Conservation (phyloP, 2,797 vertebrate species). For the Crotalus adamanteus region DNA sequence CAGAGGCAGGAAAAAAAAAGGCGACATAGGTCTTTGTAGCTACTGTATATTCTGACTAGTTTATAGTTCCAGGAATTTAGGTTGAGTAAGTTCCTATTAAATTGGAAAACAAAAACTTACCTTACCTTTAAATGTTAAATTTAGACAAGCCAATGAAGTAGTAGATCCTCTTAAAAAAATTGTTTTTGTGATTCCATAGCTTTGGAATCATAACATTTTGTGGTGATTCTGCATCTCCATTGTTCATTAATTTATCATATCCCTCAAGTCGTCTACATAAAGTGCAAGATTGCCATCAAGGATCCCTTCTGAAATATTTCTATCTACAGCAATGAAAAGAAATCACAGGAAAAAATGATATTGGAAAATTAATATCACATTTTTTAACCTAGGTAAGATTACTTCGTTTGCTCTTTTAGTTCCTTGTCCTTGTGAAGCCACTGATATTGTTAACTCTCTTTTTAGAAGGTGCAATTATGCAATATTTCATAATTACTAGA, state of each 20-base stretch:
- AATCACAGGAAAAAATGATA: background rate
- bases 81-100: background rate
- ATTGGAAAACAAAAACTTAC: background rate
- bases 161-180: background rate
- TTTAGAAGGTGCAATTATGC: background rate
- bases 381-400: background rate
- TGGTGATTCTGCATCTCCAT: background rate
- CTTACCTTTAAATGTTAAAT: background rate
- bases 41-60: background rate
- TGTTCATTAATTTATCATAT: background rate
- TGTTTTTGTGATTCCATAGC: background rate
- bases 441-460: background rate
- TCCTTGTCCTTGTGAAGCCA: background rate
- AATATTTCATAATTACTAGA: slow-evolving; percentile 5
- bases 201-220: background rate
- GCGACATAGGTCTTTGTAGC: background rate
- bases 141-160: background rate
- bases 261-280: background rate
- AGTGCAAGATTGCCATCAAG: background rate
- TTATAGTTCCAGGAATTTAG: background rate
- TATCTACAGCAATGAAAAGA: background rate
- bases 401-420: background rate
- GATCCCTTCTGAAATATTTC: background rate
- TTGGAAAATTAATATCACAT: background rate
- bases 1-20: background rate